Conservation (phyloP, 2,113 vertebrate species). For the Zosterops japonicus region DNA sequence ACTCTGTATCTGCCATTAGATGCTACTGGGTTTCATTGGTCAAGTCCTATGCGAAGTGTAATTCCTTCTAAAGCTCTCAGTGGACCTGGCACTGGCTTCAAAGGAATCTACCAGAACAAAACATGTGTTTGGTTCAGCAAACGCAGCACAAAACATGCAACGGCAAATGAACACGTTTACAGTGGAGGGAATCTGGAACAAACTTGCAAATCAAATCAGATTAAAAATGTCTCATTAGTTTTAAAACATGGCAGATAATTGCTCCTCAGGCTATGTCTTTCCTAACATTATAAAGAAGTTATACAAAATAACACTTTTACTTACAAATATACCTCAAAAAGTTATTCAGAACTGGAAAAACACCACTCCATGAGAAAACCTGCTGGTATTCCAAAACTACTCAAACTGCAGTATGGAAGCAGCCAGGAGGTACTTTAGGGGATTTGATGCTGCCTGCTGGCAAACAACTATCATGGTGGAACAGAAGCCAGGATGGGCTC, state of each 20-base stretch:
- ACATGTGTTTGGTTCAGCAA: neutral
- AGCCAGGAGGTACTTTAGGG: neutral
- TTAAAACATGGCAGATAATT: neutral
- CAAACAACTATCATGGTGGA: neutral
- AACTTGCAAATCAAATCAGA: neutral
- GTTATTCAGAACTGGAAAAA: neutral
- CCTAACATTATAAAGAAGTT: neutral
- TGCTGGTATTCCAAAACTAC: neutral
- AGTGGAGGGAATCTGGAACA: neutral
- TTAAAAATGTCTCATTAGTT: neutral
- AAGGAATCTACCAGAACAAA: neutral
- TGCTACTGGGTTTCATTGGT: neutral
- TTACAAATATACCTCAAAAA: neutral
- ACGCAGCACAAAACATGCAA: neutral
- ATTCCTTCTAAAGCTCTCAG: neutral
- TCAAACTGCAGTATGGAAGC: neutral
- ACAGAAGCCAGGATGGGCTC: neutral
- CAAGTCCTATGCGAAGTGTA: neutral
- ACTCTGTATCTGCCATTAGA: neutral
- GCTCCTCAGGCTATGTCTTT: neutral
- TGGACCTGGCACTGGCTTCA: neutral
- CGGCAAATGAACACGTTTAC: neutral
- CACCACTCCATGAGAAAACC: neutral
- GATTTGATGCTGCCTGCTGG: neutral
- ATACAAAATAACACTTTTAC: neutral